Base-by-base conservation (phyloP, 2,797 vertebrate species). In the Tokudaia tokunoshimensis region DNA sequence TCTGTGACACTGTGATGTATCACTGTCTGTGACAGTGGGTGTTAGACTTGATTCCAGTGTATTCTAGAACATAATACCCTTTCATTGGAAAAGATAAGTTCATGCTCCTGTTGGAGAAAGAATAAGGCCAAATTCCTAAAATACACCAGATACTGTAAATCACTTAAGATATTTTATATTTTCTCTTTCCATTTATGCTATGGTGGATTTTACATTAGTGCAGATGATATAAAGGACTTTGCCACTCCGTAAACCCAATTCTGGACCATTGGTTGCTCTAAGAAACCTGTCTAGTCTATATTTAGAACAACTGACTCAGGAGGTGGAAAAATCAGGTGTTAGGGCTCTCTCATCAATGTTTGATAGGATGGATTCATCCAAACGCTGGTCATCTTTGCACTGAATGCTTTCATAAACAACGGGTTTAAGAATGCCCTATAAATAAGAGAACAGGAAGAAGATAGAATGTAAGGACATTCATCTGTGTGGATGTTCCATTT, bases 331-430 rank as follows among this genome's bases (percentile, higher is more conserved):
- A 79, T 22, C 44, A 90, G 26, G 87, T 89, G 90, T 59, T 80
- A 65, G n/a, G 61, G 20, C 2, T 92, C 8, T 92, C 89, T 97
- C 67, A 94, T 94, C 79, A 97, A 44, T 91, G 91, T 95, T 96
- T 98, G 89, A 86, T 97, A 92, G 95, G 80, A 92, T 76, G 89
- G 44, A 74, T 92, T 85, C 52, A 15, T 89, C 61, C 86, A 91
- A 82, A 94, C 34, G 41, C 47, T 78, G 74, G 91, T 96, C 91
- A 97, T 50, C 63, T 97, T 55, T 97, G 82, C 57, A 86, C 37
- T 29, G 29, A 91, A 65, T 89, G 91, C 98, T 97, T 96, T 97
- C 94, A 97, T 76, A 82, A 95, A 93, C 89, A 97, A 94, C 78
- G 0, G 55, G 89, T 94, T 97, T 92, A 93, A 97, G 81, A 97